Percentiles rank a stretch among this genome's conserved stretches.
Conservation (phyloP, 2,113 vertebrate species). For the Hirundichthys speculiger region DNA sequence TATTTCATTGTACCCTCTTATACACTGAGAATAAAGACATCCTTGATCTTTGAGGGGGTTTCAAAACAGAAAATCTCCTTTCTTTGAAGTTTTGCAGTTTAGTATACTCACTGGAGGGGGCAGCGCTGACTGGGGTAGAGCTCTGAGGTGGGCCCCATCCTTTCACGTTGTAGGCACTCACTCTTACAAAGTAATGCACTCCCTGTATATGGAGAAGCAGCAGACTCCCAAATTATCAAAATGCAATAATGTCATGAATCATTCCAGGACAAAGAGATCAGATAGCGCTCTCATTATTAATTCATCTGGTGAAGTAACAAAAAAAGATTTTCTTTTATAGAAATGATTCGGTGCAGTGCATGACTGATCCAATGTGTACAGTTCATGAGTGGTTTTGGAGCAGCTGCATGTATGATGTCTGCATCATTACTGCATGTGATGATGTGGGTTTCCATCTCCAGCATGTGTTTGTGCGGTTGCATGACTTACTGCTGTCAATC, state of each 20-base stretch:
- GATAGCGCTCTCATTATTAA: constrained; percentile 36
- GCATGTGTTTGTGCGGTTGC: background rate
- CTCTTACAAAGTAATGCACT: constrained; percentile 78
- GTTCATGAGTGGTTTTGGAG: background rate
- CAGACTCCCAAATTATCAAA: constrained; percentile 48
- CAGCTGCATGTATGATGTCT: constrained; percentile 1
- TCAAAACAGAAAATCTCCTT: no score
- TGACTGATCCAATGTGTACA: constrained; percentile 10
- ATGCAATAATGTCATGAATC: constrained; percentile 41
- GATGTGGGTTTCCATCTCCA: constrained; percentile 2
- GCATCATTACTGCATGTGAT: background rate
- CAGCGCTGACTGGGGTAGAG: constrained; percentile 74
- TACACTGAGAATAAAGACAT: no score
- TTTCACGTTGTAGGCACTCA: constrained; percentile 79
- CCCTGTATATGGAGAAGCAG: constrained; percentile 71
- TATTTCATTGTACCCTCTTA: no score
- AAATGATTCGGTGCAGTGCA: constrained; percentile 22
- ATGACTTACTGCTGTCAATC: constrained; percentile 70
- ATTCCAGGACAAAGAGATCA: constrained; percentile 26
- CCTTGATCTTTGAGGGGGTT: no score
- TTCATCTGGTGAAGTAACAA: constrained; percentile 38
- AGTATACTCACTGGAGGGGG: constrained; percentile 82
- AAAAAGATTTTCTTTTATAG: constrained; percentile 26
- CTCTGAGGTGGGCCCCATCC: constrained; percentile 79
- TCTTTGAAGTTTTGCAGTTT: constrained; percentile 27